phyloP scores from a whole-genome alignment of 2,797 vertebrate species.

The Liparis tanakae region DNA sequence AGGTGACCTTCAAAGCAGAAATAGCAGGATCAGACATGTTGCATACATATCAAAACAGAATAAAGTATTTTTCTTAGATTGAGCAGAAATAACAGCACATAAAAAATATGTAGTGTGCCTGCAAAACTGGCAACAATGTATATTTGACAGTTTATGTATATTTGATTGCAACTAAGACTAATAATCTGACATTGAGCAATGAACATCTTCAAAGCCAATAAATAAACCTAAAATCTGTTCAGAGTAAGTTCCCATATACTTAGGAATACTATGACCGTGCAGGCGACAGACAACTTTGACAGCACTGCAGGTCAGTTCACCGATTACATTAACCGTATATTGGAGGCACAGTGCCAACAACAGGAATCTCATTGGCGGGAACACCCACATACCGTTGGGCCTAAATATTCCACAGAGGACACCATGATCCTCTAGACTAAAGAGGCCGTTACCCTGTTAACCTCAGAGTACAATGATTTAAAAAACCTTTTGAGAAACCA shows the following conservation, averaged over 20 bases:
- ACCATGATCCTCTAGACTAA: slow-evolving; percentile 11
- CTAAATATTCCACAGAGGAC: slow-evolving; percentile 19
- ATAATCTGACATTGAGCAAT: neutral
- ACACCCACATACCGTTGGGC: slow-evolving; percentile 29
- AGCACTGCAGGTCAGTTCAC: slow-evolving; percentile 14
- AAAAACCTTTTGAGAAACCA: neutral
- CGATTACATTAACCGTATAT: neutral
- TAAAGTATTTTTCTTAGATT: neutral
- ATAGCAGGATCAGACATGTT: slow-evolving; percentile 21
- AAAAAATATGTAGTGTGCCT: neutral
- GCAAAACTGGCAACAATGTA: too few relatives aligned
- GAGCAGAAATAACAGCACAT: neutral
- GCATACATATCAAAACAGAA: neutral
- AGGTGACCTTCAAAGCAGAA: slow-evolving; percentile 89
- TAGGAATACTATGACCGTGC: neutral
- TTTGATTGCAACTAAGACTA: neutral
- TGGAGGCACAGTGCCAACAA: neutral
- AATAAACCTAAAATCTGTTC: neutral
- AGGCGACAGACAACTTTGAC: neutral
- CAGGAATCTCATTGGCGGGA: slow-evolving; percentile 9
- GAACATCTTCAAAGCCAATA: neutral
- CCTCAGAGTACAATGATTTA: slow-evolving; percentile 21
- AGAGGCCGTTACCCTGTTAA: slow-evolving; percentile 14
- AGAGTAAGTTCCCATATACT: neutral
- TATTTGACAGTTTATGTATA: neutral